These are phyloP conservation scores for Sciurus niger DNA, from an alignment of 2,113 vertebrate species.

Conservation along the genomic window DNA sequence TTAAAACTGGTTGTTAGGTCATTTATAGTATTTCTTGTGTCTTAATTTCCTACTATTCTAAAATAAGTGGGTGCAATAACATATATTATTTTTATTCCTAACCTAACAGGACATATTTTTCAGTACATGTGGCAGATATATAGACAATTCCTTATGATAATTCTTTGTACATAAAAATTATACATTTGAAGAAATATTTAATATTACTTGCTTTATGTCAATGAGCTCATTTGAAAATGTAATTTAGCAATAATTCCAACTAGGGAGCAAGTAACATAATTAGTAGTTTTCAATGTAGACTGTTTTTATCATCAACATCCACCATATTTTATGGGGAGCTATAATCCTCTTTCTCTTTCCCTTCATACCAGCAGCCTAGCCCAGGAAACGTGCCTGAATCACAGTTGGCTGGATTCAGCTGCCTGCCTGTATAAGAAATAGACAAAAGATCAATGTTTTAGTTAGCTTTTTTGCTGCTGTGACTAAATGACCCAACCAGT, in stretches of 20 bases:
- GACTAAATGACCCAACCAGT: too few relatives aligned
- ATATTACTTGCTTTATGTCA: not conserved
- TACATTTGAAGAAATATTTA: not conserved
- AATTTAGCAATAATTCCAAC: not conserved
- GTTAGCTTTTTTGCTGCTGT: too few relatives aligned
- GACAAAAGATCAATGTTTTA: too few relatives aligned
- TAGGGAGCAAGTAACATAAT: not conserved
- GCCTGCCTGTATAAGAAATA: too few relatives aligned
- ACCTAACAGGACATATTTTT: not conserved
- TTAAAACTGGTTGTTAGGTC: not conserved
- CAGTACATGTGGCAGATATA: not conserved
- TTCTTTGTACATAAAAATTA: too few relatives aligned
- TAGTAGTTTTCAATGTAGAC: not conserved
- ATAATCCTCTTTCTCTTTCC: not conserved
- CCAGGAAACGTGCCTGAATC: too few relatives aligned
- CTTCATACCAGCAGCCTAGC: too few relatives aligned
- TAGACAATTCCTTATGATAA: not conserved
- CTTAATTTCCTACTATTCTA: constrained; percentile 44
- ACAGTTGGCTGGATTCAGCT: too few relatives aligned
- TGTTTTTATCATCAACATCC: not conserved
- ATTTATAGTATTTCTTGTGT: not conserved
- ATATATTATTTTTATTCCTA: not conserved
- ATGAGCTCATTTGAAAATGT: not conserved
- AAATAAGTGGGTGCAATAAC: not conserved
- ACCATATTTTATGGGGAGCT: not conserved